Percentiles rank a stretch among this genome's conserved stretches.
Evolutionary conservation across 2,888 invertebrate species (phyloP).

Genomic region (Macrosiphum euphorbiae): DNA sequence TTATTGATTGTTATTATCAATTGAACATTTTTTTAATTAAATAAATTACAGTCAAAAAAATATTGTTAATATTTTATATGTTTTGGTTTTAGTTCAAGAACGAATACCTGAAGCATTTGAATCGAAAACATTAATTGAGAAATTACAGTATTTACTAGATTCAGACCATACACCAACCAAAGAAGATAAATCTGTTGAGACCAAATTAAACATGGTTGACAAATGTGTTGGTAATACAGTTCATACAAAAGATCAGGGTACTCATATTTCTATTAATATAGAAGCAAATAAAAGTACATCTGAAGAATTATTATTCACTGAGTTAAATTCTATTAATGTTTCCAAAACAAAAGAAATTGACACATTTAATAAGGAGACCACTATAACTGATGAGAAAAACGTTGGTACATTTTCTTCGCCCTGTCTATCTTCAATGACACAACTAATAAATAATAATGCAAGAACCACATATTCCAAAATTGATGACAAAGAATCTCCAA

Average conservation of each 20-base stretch:
- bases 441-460: neutral
- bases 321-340: constrained; percentile 13
- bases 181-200: constrained; percentile 43
- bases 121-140: constrained; percentile 51
- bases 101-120: constrained; percentile 29
- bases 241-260: constrained; percentile 30
- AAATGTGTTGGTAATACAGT: constrained; percentile 35
- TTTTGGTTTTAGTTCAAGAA: constrained; percentile 54
- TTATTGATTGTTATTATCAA: neutral
- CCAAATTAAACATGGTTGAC: constrained; percentile 21
- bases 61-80: constrained; percentile 1
- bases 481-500: neutral
- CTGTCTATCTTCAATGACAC: neutral
- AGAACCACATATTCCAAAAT: neutral
- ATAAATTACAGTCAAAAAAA: neutral
- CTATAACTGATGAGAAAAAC: neutral
- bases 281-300: neutral
- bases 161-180: neutral
- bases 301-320: neutral
- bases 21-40: neutral
- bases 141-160: constrained; percentile 42
- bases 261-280: neutral
- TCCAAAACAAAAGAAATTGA: neutral
- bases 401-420: neutral
- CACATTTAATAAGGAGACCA: neutral